A percentile compares a stretch with the other conserved stretches of the same genome.
Conservation (phyloP, 1,140 invertebrate genomes). For the Harlomillsia oculata region DNA sequence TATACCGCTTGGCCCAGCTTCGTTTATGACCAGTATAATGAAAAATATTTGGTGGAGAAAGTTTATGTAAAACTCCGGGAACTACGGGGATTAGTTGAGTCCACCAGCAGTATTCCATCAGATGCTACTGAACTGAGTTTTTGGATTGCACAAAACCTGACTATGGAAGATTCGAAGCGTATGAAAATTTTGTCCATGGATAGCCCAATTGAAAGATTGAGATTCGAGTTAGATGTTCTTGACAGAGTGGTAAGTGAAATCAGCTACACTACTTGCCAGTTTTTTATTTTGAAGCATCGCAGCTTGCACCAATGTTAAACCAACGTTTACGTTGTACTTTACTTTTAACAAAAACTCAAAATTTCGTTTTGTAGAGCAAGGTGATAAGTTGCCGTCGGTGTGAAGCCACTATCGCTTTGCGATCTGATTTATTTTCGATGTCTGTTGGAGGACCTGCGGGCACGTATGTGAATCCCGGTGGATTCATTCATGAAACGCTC, state of each 20-base stretch:
- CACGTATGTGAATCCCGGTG: constrained; percentile 70
- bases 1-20: constrained; percentile 46
- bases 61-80: constrained; percentile 42
- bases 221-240: constrained; percentile 53
- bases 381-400: constrained; percentile 58
- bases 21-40: constrained; percentile 62
- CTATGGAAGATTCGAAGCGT: constrained; percentile 49
- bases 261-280: too few relatives aligned
- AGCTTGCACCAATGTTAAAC: too few relatives aligned
- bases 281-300: too few relatives aligned
- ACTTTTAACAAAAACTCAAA: too few relatives aligned
- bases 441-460: constrained; percentile 66
- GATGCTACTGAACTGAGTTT: constrained; percentile 62
- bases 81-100: constrained; percentile 38
- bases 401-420: constrained; percentile 50
- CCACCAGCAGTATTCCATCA: constrained; percentile 45
- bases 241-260: constrained; percentile 46
- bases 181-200: constrained; percentile 53
- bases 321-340: too few relatives aligned
- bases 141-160: constrained; percentile 66
- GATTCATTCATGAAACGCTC: constrained; percentile 66
- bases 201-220: constrained; percentile 57
- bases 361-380: too few relatives aligned
- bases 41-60: constrained; percentile 45
- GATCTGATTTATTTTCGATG: constrained; percentile 67